Base-by-base conservation (phyloP, 2,888 invertebrate species). In the Agriopis marginaria region DNA sequence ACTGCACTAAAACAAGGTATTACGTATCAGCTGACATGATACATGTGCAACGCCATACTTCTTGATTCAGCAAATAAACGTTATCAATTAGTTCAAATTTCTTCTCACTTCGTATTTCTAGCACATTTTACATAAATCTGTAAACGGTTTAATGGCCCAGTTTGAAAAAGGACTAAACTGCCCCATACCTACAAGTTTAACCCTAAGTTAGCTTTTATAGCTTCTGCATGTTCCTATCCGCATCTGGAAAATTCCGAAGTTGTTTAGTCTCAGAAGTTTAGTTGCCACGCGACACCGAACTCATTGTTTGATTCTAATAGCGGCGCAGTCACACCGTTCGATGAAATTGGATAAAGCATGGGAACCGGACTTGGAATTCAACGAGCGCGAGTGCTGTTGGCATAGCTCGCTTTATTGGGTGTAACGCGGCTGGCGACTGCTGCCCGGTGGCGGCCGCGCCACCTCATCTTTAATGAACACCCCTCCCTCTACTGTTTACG, bases 271-370 rank as follows among this genome's bases (percentile, higher is more conserved):
- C 84, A 84, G 79, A 75, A 79, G 83, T 82, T 84, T 84, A 84
- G 86, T 83, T 81, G 87, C 85, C 84, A 89, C 86, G 86, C 86
- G 87, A 91, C 89, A 89, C 89, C 88, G 80, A 75, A 82, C 85
- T 86, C 86, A 92, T 93, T 93, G 92, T 93, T 91, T 85, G 84
- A 83, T 85, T 87, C 85, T 89, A 87, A 89, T 85, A 86, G 84
- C 85, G 82, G 82, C 86, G 83, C 86, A 87, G 84, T 86, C 87
- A 82, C 86, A 87, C 85, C 84, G 87, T 86, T 89, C 88, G 87
- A 86, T 92, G 93, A 92, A 93, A 93, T 92, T 87, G 91, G 91
- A 93, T 92, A 92, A 90, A 91, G 88, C 92, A 88, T 93, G 93
- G 92, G 94, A 93, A 93, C 91, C 79, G 80, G 84, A 82, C 78